Conservation (phyloP, 2,888 invertebrate genomes). For the Chymomyza caudatula region DNA sequence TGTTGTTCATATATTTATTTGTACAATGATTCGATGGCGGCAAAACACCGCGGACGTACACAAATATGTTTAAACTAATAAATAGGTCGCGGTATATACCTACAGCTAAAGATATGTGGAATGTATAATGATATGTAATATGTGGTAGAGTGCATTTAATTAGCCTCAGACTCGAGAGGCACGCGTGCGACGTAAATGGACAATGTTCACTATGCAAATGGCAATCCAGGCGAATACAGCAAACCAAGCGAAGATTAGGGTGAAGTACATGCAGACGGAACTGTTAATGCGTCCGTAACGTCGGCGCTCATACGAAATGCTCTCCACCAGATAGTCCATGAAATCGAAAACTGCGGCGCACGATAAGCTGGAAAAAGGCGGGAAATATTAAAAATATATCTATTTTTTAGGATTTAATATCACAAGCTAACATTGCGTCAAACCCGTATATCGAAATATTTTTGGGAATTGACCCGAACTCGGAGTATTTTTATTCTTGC, state of each 20-base stretch:
- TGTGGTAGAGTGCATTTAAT: background rate
- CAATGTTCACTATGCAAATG: constrained; percentile 80
- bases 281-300: constrained; percentile 86
- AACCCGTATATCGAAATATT: too few relatives aligned
- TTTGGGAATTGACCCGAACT: too few relatives aligned
- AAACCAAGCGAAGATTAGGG: constrained; percentile 83
- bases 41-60: constrained; percentile 46
- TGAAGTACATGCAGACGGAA: constrained; percentile 83
- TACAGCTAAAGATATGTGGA: constrained; percentile 30
- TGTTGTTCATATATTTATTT: constrained; percentile 54
- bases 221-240: constrained; percentile 81
- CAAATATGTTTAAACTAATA: constrained; percentile 38
- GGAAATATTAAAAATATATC: background rate
- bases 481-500: too few relatives aligned
- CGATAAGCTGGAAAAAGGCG: constrained; percentile 76
- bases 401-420: background rate
- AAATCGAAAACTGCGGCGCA: constrained; percentile 89
- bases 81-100: constrained; percentile 35
- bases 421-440: too few relatives aligned
- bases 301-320: constrained; percentile 81
- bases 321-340: constrained; percentile 89
- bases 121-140: constrained; percentile 26
- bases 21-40: constrained; percentile 54
- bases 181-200: constrained; percentile 78
- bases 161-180: constrained; percentile 65